Evolutionary conservation across 2,113 vertebrate species (phyloP).

Genomic region (rat (Rattus norvegicus)): GRCr8 NC_086039.1:109262501-109263000

Average conservation of each 20-base stretch:
- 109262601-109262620: too few species aligned
- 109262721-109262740: not conserved
- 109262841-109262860: not conserved
- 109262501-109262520: too few species aligned
- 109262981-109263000: not conserved
- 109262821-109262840: conserved; percentile 5
- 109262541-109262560: too few species aligned
- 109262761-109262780: conserved; percentile 39
- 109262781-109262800: not conserved
- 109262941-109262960: not conserved
- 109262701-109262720: too few species aligned
- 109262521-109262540: too few species aligned
- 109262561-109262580: too few species aligned
- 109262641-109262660: too few species aligned
- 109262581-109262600: too few species aligned
- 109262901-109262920: not conserved
- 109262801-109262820: conserved; percentile 25
- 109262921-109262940: not conserved
- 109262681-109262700: too few species aligned
- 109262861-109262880: conserved; percentile 31
- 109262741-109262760: conserved; percentile 17
- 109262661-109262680: too few species aligned
- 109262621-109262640: too few species aligned
- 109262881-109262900: conserved; percentile 10
- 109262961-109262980: not conserved